Evolutionary conservation across 2,113 vertebrate species (phyloP), one percentile per base, ranked within the genome.

Genomic region (Silurus meridionalis): DNA sequence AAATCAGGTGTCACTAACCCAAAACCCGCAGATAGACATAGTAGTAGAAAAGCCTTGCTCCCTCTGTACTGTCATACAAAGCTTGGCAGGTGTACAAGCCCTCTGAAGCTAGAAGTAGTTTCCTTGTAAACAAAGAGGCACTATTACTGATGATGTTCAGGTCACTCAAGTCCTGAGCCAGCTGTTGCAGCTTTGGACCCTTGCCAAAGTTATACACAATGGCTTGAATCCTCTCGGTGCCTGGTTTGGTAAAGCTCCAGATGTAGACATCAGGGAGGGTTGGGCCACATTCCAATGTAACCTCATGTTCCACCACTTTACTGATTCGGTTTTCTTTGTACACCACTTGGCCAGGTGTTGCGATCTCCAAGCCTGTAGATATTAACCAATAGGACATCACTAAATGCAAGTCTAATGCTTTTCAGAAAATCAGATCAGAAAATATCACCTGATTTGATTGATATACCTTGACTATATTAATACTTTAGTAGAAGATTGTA

Each of bases 11-110:
- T 58, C 61, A 91, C 93, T 96, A 89, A 98, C 97, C 96, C 89
- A 95, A 92, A 71, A 98, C 95, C 0, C 87, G 91, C 79, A 98
- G 94, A 5, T 93, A 89, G n/a, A 97, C 61, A 8, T 96, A 95
- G 50, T 95, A 93, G 25, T 96, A 96, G 87, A 90, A 85, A 0
- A 95, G 84, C 0, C 86, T 94, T 55, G 95, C 93, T 48, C 92
- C 94, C 0, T 89, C 82, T 0, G 46, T 37, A 0, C 94, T 92
- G 0, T 92, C 91, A 3, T 96, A 96, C 81, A 97, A 92, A 19
- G 94, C 96, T 93, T 98, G 97, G 94, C 97, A 98, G 80, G 96
- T 95, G 94, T 96, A 98, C 9, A 95, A 93, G 17, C 97, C 97
- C 0, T 93, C 92, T 17, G 97, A 96, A 0, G 90, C 92, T 85